Evolutionary conservation across 2,113 vertebrate genomes (phyloP), one percentile per base, ranked within the genome.

Genomic region (Talpa occidentalis): DNA sequence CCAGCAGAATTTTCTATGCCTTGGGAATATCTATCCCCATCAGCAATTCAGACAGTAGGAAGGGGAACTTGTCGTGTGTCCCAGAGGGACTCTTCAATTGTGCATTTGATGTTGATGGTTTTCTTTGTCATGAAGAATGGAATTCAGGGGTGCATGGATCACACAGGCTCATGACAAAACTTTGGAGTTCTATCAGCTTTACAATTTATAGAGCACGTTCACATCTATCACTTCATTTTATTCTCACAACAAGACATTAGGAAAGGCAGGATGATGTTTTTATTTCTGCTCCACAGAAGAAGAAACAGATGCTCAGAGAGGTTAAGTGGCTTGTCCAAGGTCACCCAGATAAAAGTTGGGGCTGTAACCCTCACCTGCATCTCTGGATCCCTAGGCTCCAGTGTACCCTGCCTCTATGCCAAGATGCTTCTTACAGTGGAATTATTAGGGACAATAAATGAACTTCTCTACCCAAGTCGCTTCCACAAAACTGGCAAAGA

Each of bases 11-110:
- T 89, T 88, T 81, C 86, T 92, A 1, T 66, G 93, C 64, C 97
- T 94, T 81, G 96, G 94, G 95, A 97, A 87, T 95, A 70, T 92
- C 93, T 94, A 54, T 88, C 42, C 70, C 90, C 92, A 78, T 95
- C 94, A 95, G 94, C 69, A 95, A 88, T 80, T 94, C 94, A 96
- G 94, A 47, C 91, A 56, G 80, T 85, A 67, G 95, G 84, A 91
- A 91, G 66, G 86, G 89, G 95, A 78, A 81, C 72, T 82, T 88
- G 78, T n/a, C 1, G 6, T 16, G 49, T 66, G 52, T 93, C 95
- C 89, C 87, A 69, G 87, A 80, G 94, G 84, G 76, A 78, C 44
- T 47, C 93, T 96, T 97, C 94, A 59, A 3, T 81, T 83, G 76
- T 95, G 90, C 69, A 54, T 90, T 95, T 91, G 86, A 92, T 91